Evolutionary conservation across 2,113 vertebrate species (phyloP).

Genomic region (Nansenia antarctica): DNA sequence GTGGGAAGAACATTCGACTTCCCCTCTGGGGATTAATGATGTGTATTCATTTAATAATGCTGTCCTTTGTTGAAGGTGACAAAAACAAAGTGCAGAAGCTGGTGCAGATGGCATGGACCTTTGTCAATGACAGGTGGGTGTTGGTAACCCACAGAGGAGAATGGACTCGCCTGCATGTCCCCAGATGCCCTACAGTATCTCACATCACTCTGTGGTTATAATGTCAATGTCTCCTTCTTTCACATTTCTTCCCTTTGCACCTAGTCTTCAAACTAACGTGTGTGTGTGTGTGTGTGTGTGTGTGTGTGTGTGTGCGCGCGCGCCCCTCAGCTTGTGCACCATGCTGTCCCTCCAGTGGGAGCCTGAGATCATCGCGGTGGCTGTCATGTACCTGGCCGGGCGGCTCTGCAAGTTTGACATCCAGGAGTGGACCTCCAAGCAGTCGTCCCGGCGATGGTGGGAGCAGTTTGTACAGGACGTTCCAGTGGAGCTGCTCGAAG

Average conservation of each 20-base stretch:
- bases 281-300: too few species aligned
- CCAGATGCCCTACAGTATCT: neutral
- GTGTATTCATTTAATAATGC: neutral
- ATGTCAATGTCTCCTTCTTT: neutral
- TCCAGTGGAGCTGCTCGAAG: constrained; percentile 95
- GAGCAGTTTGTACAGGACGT: constrained; percentile 99
- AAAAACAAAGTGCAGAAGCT: constrained; percentile 98
- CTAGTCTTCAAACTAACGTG: too few species aligned
- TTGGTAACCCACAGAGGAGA: neutral
- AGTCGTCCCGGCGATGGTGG: constrained; percentile 96
- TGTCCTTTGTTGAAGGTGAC: constrained; percentile 77
- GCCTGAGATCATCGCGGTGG: constrained; percentile 97
- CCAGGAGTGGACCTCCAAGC: constrained; percentile 97
- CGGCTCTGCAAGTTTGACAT: constrained; percentile 98
- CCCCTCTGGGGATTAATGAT: neutral
- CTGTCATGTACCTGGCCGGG: constrained; percentile 97
- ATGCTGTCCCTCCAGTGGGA: constrained; percentile 98
- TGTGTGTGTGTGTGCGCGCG: constrained; percentile 15
- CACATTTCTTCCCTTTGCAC: too few species aligned
- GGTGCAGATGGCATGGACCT: constrained; percentile 99
- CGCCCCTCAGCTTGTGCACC: constrained; percentile 86
- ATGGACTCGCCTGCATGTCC: neutral
- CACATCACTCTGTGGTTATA: neutral
- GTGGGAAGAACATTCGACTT: too few species aligned
- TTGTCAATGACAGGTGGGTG: constrained; percentile 95